Evolutionary conservation across 2,113 vertebrate species (phyloP).

Genomic region (Mormyrus lacerda): DNA sequence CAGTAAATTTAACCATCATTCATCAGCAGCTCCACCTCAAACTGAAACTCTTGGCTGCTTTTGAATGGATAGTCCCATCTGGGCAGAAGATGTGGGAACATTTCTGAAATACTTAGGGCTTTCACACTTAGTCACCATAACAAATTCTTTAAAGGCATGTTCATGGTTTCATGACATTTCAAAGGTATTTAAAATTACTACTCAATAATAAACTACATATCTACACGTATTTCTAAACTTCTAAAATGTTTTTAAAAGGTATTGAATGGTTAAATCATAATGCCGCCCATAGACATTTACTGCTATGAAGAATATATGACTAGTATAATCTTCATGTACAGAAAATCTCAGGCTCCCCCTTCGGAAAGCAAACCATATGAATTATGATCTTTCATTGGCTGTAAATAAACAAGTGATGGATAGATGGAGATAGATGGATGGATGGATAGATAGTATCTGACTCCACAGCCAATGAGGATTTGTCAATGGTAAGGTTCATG

Average conservation of each 20-base stretch:
- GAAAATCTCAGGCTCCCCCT: not conserved
- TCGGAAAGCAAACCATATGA: not conserved
- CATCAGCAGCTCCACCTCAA: not conserved
- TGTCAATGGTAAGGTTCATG: slow-evolving; percentile 91
- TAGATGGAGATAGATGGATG: too few relatives aligned
- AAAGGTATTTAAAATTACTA: not conserved
- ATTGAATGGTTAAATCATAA: not conserved
- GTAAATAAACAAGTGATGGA: too few relatives aligned
- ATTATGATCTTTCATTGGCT: not conserved
- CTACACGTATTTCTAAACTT: not conserved
- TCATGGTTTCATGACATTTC: not conserved
- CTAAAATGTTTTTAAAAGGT: not conserved
- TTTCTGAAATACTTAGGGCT: slow-evolving; percentile 5
- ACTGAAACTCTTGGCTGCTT: slow-evolving; percentile 1
- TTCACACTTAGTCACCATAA: slow-evolving; percentile 1
- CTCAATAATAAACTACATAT: not conserved
- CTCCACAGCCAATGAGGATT: slow-evolving; percentile 87
- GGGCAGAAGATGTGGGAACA: slow-evolving; percentile 7
- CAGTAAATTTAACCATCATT: not conserved
- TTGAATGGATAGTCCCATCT: not conserved
- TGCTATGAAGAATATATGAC: not conserved
- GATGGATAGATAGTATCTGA: slow-evolving; percentile 60
- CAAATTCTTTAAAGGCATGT: not conserved
- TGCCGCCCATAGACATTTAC: not conserved
- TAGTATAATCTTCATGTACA: not conserved